Evolutionary conservation across 1,140 invertebrate genomes (phyloP), one percentile per base, ranked within the genome.

Genomic region (Formica exsecta): DNA sequence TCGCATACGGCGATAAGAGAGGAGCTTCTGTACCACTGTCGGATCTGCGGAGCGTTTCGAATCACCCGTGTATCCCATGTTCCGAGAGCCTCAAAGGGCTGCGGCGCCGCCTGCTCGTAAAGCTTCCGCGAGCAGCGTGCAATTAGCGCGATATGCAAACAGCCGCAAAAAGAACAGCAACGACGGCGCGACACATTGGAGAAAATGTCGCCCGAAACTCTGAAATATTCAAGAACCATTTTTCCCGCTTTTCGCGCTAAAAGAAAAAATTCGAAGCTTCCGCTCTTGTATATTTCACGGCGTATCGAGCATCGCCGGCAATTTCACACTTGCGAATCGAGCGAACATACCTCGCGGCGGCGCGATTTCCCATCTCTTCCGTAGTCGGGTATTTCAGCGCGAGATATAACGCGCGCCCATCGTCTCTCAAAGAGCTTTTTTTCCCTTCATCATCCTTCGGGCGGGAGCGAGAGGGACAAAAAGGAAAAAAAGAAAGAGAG

Each of bases 311-410:
- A 87, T 90, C 75, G 80, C 73, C 61, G 86, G 92, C 93, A 93
- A 93, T 94, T 94, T 94, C 91, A 93, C 93, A 94, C 93, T 93
- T 91, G 79, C 86, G 79, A 76, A 29, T 61, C 54, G 44, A 77
- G 84, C 54, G 44, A 80, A 86, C 22, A 3, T 32, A 13, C 68
- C 68, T 41, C 32, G n/a, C 76, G 57, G 36, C 44, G 57, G 2
- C 75, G 74, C 76, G 32, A 87, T 91, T 91, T 92, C 79, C 88
- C 89, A 92, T 91, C 93, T 89, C 91, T 83, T 89, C 86, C 87
- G 85, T 22, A n/a, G 16, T 11, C 91, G 88, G 83, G 89, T 89
- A 90, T 92, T 93, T 91, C 89, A 70, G 22, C 80, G 57, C 32
- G 64, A 29, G 74, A 90, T 81, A 91, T 88, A 91, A 86, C 90